phyloP scores from a whole-genome alignment of 2,113 vertebrate genomes.

The Python bivittatus region DNA sequence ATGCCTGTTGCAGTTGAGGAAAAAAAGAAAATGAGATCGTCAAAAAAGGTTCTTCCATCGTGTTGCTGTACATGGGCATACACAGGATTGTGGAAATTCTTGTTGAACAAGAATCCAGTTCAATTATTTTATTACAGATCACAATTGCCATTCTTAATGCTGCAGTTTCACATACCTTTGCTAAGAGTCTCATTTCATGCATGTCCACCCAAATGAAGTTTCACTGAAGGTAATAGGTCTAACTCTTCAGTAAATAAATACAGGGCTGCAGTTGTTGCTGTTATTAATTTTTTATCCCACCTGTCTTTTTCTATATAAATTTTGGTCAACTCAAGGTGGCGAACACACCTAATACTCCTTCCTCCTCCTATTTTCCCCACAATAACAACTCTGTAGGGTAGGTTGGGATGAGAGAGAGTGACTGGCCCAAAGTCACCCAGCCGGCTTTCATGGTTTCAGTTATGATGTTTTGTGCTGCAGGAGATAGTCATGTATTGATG shows the following conservation, averaged over 20 bases:
- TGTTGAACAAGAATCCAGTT: slow-evolving; percentile 27
- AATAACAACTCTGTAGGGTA: neutral
- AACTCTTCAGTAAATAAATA: too few species aligned
- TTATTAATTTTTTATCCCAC: neutral
- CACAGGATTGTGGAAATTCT: slow-evolving; percentile 36
- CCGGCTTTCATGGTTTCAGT: neutral
- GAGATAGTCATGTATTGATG: neutral
- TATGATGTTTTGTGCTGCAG: slow-evolving; percentile 3
- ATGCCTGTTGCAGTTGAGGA: slow-evolving; percentile 6
- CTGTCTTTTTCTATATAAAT: neutral
- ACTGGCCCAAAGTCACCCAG: neutral
- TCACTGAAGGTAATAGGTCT: neutral
- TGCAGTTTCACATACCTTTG: neutral
- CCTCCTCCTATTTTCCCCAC: too few species aligned
- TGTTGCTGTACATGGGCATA: slow-evolving; percentile 13
- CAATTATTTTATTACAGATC: slow-evolving; percentile 33
- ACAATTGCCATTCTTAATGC: slow-evolving; percentile 45
- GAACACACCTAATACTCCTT: neutral
- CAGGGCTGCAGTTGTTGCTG: too few species aligned
- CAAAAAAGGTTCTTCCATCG: slow-evolving; percentile 7
- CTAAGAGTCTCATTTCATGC: neutral
- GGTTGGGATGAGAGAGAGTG: neutral
- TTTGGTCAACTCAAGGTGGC: neutral
- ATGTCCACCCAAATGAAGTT: neutral
- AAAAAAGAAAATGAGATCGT: neutral